These are phyloP conservation scores for Callospermophilus lateralis DNA, from an alignment of 2,113 vertebrate species.

Conservation along the genomic window DNA sequence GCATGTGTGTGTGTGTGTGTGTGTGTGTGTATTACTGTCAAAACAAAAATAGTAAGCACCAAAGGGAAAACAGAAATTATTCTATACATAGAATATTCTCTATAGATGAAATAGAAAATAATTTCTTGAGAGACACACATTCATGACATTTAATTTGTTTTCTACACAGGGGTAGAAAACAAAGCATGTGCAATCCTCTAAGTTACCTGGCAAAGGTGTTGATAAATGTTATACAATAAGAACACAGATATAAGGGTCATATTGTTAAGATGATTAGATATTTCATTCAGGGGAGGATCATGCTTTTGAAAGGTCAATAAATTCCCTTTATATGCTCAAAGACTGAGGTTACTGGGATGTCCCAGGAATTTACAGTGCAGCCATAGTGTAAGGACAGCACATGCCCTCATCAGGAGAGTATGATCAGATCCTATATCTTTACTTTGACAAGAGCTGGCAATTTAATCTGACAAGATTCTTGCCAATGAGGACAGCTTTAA, in stretches of 20 bases:
- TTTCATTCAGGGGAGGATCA: background rate
- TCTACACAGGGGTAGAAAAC: background rate
- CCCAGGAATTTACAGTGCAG: constrained; percentile 64
- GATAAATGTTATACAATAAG: constrained; percentile 6
- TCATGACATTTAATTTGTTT: constrained; percentile 37
- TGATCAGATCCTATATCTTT: constrained; percentile 81
- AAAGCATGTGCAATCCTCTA: background rate
- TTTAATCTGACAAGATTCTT: constrained; percentile 88
- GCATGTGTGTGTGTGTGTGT: background rate
- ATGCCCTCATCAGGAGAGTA: constrained; percentile 76
- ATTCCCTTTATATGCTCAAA: constrained; percentile 27
- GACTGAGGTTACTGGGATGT: constrained; percentile 53
- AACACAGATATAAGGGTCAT: background rate
- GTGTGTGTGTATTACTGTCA: background rate
- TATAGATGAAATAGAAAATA: constrained; percentile 36
- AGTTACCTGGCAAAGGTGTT: background rate
- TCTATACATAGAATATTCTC: background rate
- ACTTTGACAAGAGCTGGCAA: constrained; percentile 86
- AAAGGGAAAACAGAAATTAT: background rate
- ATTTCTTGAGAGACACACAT: constrained; percentile 20
- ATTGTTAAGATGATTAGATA: constrained; percentile 54
- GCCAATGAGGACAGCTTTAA: constrained; percentile 85
- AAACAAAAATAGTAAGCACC: background rate
- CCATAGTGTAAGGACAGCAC: constrained; percentile 72
- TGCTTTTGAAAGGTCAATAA: constrained; percentile 65